phyloP scores from a whole-genome alignment of 2,113 vertebrate species.

The Onychorhynchus coronatus region DNA sequence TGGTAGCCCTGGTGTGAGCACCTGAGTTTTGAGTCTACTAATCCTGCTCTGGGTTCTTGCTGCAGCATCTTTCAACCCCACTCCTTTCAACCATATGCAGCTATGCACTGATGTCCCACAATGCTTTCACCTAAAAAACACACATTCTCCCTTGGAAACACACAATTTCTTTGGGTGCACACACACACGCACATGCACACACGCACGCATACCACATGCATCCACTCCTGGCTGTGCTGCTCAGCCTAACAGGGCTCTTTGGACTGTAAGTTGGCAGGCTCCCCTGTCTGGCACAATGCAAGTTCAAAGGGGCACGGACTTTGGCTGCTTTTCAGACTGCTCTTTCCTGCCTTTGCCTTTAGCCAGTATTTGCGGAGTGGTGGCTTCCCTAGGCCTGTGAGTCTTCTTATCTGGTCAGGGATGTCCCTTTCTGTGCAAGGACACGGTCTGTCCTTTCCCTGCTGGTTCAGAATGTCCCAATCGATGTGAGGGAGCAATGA shows the following conservation, averaged over 20 bases:
- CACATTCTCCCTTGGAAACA: accelerated
- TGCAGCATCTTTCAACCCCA: accelerated
- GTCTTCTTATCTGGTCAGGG: background rate
- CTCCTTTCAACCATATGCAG: background rate
- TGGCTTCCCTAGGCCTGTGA: background rate
- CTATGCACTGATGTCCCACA: no score
- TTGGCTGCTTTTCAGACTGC: conserved; percentile 2
- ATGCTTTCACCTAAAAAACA: background rate
- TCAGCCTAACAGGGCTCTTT: background rate
- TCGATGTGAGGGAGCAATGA: background rate
- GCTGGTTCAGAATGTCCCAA: background rate
- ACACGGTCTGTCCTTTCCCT: background rate
- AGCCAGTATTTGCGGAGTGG: background rate
- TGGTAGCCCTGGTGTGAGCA: background rate
- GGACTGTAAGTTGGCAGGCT: background rate
- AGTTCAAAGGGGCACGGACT: background rate
- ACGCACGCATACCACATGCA: background rate
- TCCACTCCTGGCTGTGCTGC: background rate
- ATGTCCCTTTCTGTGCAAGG: background rate
- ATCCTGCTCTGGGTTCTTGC: background rate
- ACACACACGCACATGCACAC: background rate
- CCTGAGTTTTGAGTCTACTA: background rate
- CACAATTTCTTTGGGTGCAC: background rate
- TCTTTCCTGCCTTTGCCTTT: background rate
- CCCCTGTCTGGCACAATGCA: background rate